Base-by-base conservation (phyloP, 2,888 invertebrate genomes). In the Chalcis sispes region DNA sequence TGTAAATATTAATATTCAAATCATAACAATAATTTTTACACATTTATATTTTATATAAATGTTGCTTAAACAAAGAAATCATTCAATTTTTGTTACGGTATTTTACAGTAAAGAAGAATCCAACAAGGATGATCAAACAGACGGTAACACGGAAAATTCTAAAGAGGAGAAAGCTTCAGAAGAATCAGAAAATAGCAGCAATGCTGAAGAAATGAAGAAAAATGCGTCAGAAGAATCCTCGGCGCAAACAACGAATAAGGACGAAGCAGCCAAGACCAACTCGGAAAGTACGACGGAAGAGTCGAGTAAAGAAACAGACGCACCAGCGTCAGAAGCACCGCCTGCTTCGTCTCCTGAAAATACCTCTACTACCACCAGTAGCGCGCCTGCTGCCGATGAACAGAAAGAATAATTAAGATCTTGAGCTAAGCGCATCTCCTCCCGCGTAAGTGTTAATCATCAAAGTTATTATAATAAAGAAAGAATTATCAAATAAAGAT, bases 81-180 rank as follows among this genome's bases (percentile, higher is more conserved):
- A 23, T 25, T 29, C 36, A 8, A 62, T 25, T 2, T 18, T 27
- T n/a, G 8, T 48, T 46, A 48, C 5, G 18, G 15, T 61, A 15
- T 10, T 54, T 56, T 46, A 5, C 42, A 78, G 75, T 25, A 78
- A 78, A 70, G 75, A 75, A 13, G 77, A 78, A 2, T 62, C 66
- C 13, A 78, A 75, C 0, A 75, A 78, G 46, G 75, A 75, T 8
- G 81, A 81, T 10, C 81, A 86, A 61, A 78, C 78, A 15, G 75
- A 81, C 40, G 86, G 85, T 15, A 76, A 82, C 1, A 74, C 48
- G 32, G 46, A 58, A 1, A 88, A 88, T 78, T 88, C 86, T 54
- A 86, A 87, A 70, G 85, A 85, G 1, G 87, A 87, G 10, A 88
- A 87, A 36, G 72, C 79, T 27, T 80, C 80, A 59, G 87, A 85